These are phyloP conservation scores for Drosophila demipolita DNA, from an alignment of 2,888 invertebrate genomes.

Conservation along the genomic window DNA sequence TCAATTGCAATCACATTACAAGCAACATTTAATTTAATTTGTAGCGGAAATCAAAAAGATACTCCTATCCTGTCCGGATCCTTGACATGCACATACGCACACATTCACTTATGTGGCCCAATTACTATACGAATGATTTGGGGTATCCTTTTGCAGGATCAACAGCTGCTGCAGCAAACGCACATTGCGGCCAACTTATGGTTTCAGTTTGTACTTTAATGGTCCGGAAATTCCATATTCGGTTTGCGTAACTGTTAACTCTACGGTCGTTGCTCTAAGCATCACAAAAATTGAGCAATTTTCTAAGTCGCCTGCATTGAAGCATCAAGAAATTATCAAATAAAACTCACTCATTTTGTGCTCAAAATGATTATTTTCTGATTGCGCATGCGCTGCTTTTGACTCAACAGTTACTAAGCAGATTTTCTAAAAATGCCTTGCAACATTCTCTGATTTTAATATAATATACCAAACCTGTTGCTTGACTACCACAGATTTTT, in stretches of 20 bases:
- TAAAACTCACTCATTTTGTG: constrained; percentile 10
- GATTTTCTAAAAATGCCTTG: constrained; percentile 4
- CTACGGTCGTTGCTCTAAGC: constrained; percentile 46
- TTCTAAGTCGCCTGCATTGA: constrained; percentile 20
- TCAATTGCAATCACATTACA: constrained; percentile 76
- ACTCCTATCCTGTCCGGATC: constrained; percentile 6
- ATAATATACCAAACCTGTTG: constrained; percentile 47
- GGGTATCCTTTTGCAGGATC: constrained; percentile 25
- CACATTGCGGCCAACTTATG: constrained; percentile 55
- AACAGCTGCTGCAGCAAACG: constrained; percentile 25
- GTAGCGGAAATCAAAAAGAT: constrained; percentile 69
- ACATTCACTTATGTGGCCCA: neutral
- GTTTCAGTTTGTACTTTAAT: constrained; percentile 50
- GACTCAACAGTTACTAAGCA: constrained; percentile 7
- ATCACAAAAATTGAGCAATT: constrained; percentile 24
- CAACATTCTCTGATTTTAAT: constrained; percentile 36
- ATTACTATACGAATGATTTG: constrained; percentile 17
- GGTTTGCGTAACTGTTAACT: constrained; percentile 24
- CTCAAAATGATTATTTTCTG: constrained; percentile 24
- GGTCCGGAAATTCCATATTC: constrained; percentile 56
- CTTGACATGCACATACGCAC: constrained; percentile 2
- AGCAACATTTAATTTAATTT: constrained; percentile 79
- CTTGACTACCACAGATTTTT: constrained; percentile 1
- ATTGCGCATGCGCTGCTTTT: constrained; percentile 40
- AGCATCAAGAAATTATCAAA: constrained; percentile 9